phyloP scores from a whole-genome alignment of 2,888 invertebrate genomes.

The Temnothorax unifasciatus region DNA sequence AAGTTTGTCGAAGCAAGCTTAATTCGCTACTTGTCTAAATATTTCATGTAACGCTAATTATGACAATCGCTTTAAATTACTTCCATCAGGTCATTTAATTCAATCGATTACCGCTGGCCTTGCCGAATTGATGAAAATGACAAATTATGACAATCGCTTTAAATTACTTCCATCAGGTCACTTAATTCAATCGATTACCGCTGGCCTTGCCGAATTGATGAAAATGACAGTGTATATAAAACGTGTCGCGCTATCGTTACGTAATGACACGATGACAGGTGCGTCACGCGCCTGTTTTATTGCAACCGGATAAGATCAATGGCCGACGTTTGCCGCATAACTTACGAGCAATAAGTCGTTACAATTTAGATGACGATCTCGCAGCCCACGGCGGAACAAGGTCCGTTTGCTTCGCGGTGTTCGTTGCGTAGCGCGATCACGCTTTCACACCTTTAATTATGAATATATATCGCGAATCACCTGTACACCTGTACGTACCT shows the following conservation, averaged over 20 bases:
- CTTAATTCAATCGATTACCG: constrained; percentile 63
- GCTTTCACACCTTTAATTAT: constrained; percentile 65
- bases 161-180: constrained; percentile 21
- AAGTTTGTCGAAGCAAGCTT: not conserved
- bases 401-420: constrained; percentile 55
- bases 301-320: constrained; percentile 77
- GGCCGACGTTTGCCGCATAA: constrained; percentile 69
- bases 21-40: not conserved
- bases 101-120: constrained; percentile 59
- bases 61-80: constrained; percentile 31
- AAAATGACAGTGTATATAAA: constrained; percentile 35
- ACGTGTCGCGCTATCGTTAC: constrained; percentile 58
- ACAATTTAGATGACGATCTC: constrained; percentile 77
- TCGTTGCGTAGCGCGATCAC: constrained; percentile 18
- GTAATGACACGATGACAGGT: constrained; percentile 82
- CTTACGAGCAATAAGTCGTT: constrained; percentile 70
- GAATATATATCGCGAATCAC: constrained; percentile 14
- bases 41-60: not conserved
- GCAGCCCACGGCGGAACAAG: constrained; percentile 58
- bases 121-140: constrained; percentile 35
- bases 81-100: constrained; percentile 41
- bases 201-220: constrained; percentile 24
- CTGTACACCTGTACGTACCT: not conserved
- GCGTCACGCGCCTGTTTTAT: constrained; percentile 73
- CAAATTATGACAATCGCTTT: not conserved